A percentile compares a stretch with the other conserved stretches of the same genome.
Evolutionary conservation across 2,888 invertebrate genomes (phyloP).

Genomic region (Macaria liturata): DNA sequence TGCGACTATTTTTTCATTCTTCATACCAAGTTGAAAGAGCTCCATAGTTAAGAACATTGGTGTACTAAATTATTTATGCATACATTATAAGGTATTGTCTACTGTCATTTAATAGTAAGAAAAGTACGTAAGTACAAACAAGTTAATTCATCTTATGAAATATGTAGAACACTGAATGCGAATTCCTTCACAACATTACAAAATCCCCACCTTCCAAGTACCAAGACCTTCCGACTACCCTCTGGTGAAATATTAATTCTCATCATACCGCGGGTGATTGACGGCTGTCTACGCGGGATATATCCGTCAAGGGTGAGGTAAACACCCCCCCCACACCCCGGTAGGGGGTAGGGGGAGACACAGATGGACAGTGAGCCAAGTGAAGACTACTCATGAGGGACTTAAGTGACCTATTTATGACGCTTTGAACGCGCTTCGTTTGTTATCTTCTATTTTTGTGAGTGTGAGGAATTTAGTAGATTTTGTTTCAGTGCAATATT

Average conservation of each 20-base stretch:
- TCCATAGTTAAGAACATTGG: no score
- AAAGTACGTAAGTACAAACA: no score
- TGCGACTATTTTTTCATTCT: no score
- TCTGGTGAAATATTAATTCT: constrained; percentile 41
- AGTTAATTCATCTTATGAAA: neutral
- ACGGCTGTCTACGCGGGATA: constrained; percentile 79
- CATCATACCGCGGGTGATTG: constrained; percentile 79
- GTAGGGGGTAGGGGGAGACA: constrained; percentile 8
- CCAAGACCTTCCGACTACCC: constrained; percentile 41
- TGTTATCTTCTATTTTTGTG: no score
- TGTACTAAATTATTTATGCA: no score
- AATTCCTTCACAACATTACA: neutral
- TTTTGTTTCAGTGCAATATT: no score
- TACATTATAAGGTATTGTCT: no score
- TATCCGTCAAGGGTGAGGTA: constrained; percentile 77
- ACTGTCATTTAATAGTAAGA: no score
- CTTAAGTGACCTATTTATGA: no score
- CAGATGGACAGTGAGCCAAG: constrained; percentile 12
- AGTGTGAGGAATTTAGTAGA: no score
- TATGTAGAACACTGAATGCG: neutral
- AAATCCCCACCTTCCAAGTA: constrained; percentile 30
- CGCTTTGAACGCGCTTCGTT: no score
- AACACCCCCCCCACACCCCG: constrained; percentile 50
- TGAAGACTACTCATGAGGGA: neutral
- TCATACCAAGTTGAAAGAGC: no score